A percentile compares a stretch with the other conserved stretches of the same genome.
phyloP scores from a whole-genome alignment of 2,113 vertebrate genomes.

The Sturnira hondurensis region DNA sequence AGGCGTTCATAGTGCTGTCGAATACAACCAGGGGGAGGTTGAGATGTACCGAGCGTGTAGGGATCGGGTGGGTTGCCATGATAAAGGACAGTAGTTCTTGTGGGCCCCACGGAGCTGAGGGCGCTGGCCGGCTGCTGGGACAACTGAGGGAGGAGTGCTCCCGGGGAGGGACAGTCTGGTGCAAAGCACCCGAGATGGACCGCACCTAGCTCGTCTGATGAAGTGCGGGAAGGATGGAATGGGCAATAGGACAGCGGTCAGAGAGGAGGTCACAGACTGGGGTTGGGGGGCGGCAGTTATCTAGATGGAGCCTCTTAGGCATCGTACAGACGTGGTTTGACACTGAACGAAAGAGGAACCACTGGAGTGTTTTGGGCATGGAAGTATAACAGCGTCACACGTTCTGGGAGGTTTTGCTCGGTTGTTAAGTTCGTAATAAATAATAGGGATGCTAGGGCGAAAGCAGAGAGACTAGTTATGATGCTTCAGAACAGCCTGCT shows the following conservation, averaged over 20 bases:
- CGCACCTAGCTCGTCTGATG: background rate
- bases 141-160: background rate
- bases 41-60: rapidly evolving
- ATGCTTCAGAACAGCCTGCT: background rate
- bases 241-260: background rate
- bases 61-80: background rate
- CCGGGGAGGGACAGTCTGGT: rapidly evolving
- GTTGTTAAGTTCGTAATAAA: background rate
- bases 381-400: background rate
- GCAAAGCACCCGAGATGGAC: background rate
- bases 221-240: background rate
- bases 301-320: background rate
- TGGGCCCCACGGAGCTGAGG: background rate
- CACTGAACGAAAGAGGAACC: background rate
- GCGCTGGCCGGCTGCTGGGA: no score
- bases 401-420: background rate
- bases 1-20: background rate
- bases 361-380: background rate
- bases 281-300: background rate
- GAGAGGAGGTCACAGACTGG: background rate
- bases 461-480: background rate
- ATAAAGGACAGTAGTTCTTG: background rate
- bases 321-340: background rate
- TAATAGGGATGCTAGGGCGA: background rate
- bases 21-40: background rate